Percentiles rank a stretch among this genome's conserved stretches.
These are phyloP conservation scores for Dendrocopos noguchii DNA, from an alignment of 2,113 vertebrate genomes.

Conservation along the genomic window DNA sequence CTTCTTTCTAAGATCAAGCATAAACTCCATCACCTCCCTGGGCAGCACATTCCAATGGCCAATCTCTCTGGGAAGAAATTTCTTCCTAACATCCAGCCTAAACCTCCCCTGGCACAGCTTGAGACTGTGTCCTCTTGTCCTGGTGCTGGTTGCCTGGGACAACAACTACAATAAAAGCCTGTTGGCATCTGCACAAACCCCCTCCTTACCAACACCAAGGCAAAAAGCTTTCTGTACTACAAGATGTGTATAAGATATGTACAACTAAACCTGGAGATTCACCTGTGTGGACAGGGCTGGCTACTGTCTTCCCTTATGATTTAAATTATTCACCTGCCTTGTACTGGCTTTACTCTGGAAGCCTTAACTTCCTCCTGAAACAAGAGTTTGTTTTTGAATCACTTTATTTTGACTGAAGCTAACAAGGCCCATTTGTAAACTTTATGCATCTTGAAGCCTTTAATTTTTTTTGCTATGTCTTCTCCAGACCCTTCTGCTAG, in stretches of 20 bases:
- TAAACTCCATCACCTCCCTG: too few relatives aligned
- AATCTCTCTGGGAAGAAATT: too few relatives aligned
- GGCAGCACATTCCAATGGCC: too few relatives aligned
- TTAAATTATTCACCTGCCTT: background rate
- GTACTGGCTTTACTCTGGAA: background rate
- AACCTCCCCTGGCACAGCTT: too few relatives aligned
- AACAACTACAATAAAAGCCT: background rate
- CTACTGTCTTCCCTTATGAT: background rate
- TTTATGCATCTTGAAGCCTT: background rate
- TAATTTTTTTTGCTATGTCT: background rate
- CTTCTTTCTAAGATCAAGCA: too few relatives aligned
- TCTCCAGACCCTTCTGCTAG: background rate
- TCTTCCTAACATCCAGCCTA: too few relatives aligned
- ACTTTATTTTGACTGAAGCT: background rate
- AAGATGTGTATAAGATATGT: background rate
- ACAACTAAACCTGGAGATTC: background rate
- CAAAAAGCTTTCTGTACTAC: background rate
- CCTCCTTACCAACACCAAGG: background rate
- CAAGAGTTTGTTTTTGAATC: background rate
- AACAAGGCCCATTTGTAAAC: background rate
- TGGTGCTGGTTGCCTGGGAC: too few relatives aligned
- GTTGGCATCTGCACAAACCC: background rate
- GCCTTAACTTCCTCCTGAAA: background rate
- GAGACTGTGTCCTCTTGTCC: too few relatives aligned
- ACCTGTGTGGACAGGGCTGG: background rate